Evolutionary conservation across 2,888 invertebrate genomes (phyloP), one percentile per base, ranked within the genome.

Genomic region (Temnothorax unifasciatus): DNA sequence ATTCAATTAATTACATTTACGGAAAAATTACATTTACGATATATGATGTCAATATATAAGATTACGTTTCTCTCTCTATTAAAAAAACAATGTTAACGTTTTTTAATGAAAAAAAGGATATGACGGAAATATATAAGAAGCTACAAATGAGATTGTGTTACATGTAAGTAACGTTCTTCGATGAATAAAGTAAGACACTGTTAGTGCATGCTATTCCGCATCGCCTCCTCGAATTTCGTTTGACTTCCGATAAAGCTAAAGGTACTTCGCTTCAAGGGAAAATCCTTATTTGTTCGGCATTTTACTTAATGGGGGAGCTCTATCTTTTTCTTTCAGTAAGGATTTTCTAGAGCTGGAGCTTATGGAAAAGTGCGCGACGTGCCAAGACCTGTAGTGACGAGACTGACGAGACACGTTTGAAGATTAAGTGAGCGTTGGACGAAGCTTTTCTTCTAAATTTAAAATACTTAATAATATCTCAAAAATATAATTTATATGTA

Each of bases 231-330:
- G 76, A 90, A 90, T 91, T 86, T 85, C 81, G 84, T 85, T 87
- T 86, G 86, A 85, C 82, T 86, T 83, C 66, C 81, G 82, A 89
- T 86, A 86, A 84, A 86, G 84, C 82, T 85, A 76, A 74, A 81
- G 84, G 85, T 85, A 85, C 85, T 66, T 54, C 54, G 68, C 83
- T 84, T 75, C 77, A 54, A 81, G 29, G 82, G 77, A 87, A 87
- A 89, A 88, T 89, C 84, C 89, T 86, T 90, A 87, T 91, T 91
- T 91, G 91, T 89, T 92, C 89, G 88, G 83, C 88, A 84, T 90
- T 92, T 92, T 90, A 87, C 90, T 90, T 90, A 91, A 92, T 90
- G 86, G 89, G 86, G 81, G 83, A 66, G 85, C 84, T 86, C 86
- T 79, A 88, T 86, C 87, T 89, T 88, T 90, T 90, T 87, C 88